phyloP scores from a whole-genome alignment of 1,140 invertebrate species.

The Idris sp. region DNA sequence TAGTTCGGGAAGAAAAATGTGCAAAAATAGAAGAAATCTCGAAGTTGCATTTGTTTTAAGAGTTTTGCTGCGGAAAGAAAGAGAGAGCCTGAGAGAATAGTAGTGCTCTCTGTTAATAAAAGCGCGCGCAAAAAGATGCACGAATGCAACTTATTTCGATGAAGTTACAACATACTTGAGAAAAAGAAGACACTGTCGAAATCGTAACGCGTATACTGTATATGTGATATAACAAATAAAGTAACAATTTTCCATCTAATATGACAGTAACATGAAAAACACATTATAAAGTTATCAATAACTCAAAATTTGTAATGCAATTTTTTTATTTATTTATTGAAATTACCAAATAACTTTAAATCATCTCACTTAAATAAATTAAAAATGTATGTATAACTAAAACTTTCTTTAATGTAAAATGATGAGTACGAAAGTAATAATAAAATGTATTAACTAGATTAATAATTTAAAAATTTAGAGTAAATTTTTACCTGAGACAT shows the following conservation, averaged over 20 bases:
- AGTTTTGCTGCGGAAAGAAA: slow-evolving; percentile 16
- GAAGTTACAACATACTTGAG: slow-evolving; percentile 31
- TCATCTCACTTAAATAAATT: too few relatives aligned
- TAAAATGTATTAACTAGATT: too few relatives aligned
- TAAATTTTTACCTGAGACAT: too few relatives aligned
- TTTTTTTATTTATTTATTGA: too few relatives aligned
- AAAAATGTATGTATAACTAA: too few relatives aligned
- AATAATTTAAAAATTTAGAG: too few relatives aligned
- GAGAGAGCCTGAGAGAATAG: too few relatives aligned
- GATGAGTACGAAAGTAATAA: too few relatives aligned
- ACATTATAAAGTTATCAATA: slow-evolving; percentile 2
- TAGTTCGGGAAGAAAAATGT: slow-evolving; percentile 38
- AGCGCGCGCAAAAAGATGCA: neutral
- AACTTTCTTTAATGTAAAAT: too few relatives aligned
- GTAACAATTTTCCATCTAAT: slow-evolving; percentile 1
- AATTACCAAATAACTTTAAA: too few relatives aligned
- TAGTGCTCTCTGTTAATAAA: too few relatives aligned
- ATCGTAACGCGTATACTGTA: neutral
- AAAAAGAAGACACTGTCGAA: slow-evolving; percentile 36
- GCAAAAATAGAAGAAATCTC: slow-evolving; percentile 16
- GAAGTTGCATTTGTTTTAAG: slow-evolving; percentile 47
- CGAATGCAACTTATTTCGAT: slow-evolving; percentile 33
- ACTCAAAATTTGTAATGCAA: too few relatives aligned
- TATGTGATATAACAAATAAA: slow-evolving; percentile 17
- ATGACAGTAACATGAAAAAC: slow-evolving; percentile 17